Base-by-base conservation (phyloP, 2,888 invertebrate genomes). In the Epicampocera succincta region DNA sequence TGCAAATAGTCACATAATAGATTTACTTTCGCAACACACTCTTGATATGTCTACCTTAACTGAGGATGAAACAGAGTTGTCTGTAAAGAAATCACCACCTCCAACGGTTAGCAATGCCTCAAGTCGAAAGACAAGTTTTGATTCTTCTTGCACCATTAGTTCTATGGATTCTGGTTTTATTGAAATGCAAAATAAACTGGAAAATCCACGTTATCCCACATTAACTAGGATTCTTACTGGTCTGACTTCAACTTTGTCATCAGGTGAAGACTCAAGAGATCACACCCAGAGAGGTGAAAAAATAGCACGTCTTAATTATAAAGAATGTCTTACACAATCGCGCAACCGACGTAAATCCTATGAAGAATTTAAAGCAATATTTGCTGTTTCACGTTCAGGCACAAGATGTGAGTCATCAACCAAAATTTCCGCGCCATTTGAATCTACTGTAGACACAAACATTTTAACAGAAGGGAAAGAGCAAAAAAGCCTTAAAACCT, bases 121-220 rank as follows among this genome's bases (percentile, higher is more conserved):
- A 0, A 91, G 90, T 84, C 88, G 91, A 21, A 91, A 91, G 85
- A 91, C 91, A 1, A 91, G 91, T 85, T 90, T 91, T 54, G 91
- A 91, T 84, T 91, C 91, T 15, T 91, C 90, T 77, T 91, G 91
- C 84, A 91, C 91, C 8, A 88, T 90, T 65, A 90, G 90, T 83
- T 91, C 91, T 52, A 90, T 91, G 89, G 91, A 91, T 87, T 91
- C 91, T 56, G 91, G 91, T 11, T 91, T 91, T 74, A 91, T 91
- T 83, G 91, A 91, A 81, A 91, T 91, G 90, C 91, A 91, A 80
- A 87, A 89, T 63, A 89, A 89, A 82, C 82, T 90, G 52, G 90
- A 89, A 71, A 85, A 85, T 58, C 84, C 89, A 0, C 19, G 52
- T 1, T 85, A 83, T 38, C 84, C 83, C 4, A 63, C 84, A 6